Conservation (phyloP, 2,797 vertebrate species). For the Acanthurus leucopareius region DNA sequence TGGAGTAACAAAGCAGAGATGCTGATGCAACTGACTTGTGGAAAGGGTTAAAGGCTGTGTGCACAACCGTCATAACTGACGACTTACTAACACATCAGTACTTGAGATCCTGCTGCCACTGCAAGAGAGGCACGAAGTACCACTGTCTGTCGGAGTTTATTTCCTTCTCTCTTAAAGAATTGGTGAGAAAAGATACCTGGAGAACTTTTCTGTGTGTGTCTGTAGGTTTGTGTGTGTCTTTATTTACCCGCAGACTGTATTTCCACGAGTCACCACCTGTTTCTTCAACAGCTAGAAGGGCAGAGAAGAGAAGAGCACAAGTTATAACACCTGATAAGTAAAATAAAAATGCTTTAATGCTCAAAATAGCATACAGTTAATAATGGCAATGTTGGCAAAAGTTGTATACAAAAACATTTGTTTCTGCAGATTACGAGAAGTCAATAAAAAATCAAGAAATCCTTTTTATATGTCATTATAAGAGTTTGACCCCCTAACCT, state of each 20-base stretch:
- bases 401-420: not conserved
- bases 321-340: not conserved
- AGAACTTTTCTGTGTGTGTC: not conserved
- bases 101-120: not conserved
- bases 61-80: not conserved
- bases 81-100: not conserved
- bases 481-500: too few relatives aligned
- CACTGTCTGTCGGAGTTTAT: not conserved
- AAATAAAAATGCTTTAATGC: not conserved
- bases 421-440: not conserved
- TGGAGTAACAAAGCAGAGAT: not conserved
- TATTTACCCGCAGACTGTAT: slow-evolving; percentile 95
- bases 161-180: not conserved
- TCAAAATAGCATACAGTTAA: not conserved
- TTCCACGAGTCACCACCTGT: slow-evolving; percentile 99
- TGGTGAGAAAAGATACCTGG: not conserved
- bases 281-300: slow-evolving; percentile 92
- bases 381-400: not conserved
- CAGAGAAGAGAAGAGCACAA: not conserved
- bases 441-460: not conserved
- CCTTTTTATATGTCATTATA: not conserved
- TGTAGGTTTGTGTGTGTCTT: not conserved
- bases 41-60: not conserved
- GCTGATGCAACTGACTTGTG: not conserved
- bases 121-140: not conserved